Evolutionary conservation across 2,113 vertebrate species (phyloP).

Genomic region (Platycercus adscitus): DNA sequence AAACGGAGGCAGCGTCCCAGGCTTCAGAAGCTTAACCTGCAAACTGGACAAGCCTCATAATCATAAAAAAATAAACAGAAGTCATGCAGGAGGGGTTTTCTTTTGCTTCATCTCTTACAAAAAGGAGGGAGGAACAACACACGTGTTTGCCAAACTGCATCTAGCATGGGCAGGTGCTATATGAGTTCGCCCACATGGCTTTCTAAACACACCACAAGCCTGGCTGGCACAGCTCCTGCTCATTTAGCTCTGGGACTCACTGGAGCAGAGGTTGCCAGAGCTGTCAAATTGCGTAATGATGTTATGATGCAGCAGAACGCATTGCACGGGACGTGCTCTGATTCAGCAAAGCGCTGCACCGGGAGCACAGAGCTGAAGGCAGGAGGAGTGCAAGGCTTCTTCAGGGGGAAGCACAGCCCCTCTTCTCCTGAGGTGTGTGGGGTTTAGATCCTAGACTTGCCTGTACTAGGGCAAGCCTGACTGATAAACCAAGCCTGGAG

Average conservation of each 20-base stretch:
- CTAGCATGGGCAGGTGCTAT: neutral
- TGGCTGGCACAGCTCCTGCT: neutral
- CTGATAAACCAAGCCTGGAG: neutral
- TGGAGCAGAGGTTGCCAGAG: constrained; percentile 42
- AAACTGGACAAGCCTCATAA: neutral
- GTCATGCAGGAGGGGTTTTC: neutral
- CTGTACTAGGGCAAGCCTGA: neutral
- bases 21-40: neutral
- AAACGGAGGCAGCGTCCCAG: neutral
- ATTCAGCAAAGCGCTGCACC: neutral
- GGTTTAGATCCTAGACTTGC: neutral
- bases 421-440: neutral
- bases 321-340: fast-evolving
- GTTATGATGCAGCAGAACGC: constrained; percentile 4
- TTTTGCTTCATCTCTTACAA: constrained; percentile 11
- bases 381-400: neutral
- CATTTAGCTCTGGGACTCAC: neutral
- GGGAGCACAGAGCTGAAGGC: neutral
- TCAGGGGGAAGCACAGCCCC: neutral
- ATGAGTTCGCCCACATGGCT: neutral
- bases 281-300: neutral
- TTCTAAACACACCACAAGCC: constrained; percentile 15
- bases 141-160: neutral
- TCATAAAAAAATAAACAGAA: neutral
- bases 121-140: neutral